Percentiles rank a stretch among this genome's conserved stretches.
phyloP scores from a whole-genome alignment of 2,113 vertebrate genomes.

The Chaetops frenatus region DNA sequence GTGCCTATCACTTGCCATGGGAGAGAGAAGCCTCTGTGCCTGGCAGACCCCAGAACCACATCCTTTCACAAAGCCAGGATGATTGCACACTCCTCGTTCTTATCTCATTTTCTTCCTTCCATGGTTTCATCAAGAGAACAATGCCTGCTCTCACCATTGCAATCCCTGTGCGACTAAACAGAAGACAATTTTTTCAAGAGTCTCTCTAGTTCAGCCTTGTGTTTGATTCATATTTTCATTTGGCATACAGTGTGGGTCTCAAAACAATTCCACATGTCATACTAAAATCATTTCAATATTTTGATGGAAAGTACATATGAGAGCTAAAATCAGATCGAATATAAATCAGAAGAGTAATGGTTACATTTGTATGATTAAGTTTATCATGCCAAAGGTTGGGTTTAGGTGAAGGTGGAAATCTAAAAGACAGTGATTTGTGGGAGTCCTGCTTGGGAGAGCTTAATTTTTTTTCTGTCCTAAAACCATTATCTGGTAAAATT shows the following conservation, averaged over 20 bases:
- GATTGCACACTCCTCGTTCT: constrained; percentile 20
- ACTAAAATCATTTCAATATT: constrained; percentile 46
- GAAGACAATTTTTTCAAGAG: constrained; percentile 31
- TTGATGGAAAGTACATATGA: constrained; percentile 11
- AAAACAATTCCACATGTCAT: constrained; percentile 39
- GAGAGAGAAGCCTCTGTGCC: neutral
- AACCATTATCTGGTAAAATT: constrained; percentile 1
- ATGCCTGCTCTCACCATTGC: neutral
- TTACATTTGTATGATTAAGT: constrained; percentile 46
- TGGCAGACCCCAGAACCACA: neutral
- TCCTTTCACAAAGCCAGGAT: constrained; percentile 3
- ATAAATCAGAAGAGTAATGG: constrained; percentile 25
- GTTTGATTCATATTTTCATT: constrained; percentile 47
- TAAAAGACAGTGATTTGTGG: constrained; percentile 35
- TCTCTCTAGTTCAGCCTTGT: constrained; percentile 4
- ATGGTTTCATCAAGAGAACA: neutral
- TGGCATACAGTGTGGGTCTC: constrained; percentile 18
- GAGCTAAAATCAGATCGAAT: constrained; percentile 34
- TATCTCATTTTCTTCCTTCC: neutral
- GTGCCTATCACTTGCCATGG: neutral
- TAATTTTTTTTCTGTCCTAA: constrained; percentile 32
- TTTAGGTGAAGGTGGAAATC: constrained; percentile 27
- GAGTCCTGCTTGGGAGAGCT: constrained; percentile 29
- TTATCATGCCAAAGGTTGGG: constrained; percentile 22
- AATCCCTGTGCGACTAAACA: neutral